phyloP scores from a whole-genome alignment of 2,888 invertebrate genomes.

The Metopia argyrocephala region DNA sequence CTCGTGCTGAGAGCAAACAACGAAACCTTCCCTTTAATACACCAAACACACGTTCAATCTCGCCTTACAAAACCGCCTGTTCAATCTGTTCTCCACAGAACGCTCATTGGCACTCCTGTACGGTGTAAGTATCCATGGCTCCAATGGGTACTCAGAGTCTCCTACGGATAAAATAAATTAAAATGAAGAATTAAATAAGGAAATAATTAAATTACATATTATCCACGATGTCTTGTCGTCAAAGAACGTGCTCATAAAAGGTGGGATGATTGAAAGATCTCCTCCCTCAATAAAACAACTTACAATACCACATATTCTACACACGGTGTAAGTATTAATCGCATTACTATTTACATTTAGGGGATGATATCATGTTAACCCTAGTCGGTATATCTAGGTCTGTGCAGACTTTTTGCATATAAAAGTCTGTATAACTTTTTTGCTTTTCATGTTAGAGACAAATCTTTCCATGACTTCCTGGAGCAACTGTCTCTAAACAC shows the following conservation, averaged over 20 bases:
- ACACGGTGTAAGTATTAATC: neutral
- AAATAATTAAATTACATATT: conserved; percentile 6
- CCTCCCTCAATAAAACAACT: neutral
- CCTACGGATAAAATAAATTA: no score
- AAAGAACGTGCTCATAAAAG: neutral
- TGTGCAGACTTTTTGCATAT: no score
- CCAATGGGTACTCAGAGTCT: no score
- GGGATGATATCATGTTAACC: neutral
- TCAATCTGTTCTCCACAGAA: neutral
- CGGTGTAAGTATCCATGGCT: conserved; percentile 4
- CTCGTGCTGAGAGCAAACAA: no score
- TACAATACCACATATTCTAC: neutral
- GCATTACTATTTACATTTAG: neutral
- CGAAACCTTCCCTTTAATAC: no score
- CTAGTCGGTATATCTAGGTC: no score
- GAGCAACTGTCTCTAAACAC: no score
- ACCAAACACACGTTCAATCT: conserved; percentile 19
- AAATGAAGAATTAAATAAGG: neutral
- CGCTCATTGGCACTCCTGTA: no score
- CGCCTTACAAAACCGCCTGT: neutral
- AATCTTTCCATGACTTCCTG: no score
- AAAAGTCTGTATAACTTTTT: no score
- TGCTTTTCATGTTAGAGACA: no score
- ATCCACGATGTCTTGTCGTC: neutral
- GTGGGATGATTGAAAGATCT: neutral